Evolutionary conservation across 2,113 vertebrate genomes (phyloP).

Genomic region (Zosterops japonicus): DNA sequence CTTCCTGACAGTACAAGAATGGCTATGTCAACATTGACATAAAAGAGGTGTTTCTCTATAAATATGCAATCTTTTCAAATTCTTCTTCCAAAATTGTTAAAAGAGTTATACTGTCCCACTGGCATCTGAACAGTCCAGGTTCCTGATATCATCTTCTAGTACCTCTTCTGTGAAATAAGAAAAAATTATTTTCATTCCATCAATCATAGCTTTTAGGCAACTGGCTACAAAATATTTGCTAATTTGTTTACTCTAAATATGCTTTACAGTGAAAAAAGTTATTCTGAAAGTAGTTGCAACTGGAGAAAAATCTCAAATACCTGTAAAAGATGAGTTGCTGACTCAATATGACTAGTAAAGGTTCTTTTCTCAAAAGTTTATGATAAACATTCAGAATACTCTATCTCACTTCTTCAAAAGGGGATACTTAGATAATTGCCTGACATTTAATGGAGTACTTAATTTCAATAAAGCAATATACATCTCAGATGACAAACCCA

Average conservation of each 20-base stretch:
- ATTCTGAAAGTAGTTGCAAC: background rate
- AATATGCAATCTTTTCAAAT: background rate
- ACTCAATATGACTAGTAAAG: background rate
- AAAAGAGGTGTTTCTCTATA: background rate
- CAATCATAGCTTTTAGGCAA: background rate
- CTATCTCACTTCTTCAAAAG: background rate
- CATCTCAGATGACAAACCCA: fast-evolving
- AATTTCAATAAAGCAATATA: background rate
- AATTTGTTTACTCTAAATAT: background rate
- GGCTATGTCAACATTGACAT: background rate
- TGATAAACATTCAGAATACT: background rate
- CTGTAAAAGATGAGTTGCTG: background rate
- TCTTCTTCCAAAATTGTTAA: background rate
- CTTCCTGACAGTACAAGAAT: background rate
- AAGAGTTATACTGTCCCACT: background rate
- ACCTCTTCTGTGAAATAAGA: background rate
- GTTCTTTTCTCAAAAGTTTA: background rate
- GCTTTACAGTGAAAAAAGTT: background rate
- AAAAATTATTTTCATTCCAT: background rate
- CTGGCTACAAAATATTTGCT: background rate
- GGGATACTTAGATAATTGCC: background rate
- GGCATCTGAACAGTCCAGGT: background rate
- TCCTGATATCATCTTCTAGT: background rate
- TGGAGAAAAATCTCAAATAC: background rate
- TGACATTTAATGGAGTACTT: background rate